These are phyloP conservation scores for Teleiodes luculella DNA, from an alignment of 2,888 invertebrate genomes.

Conservation along the genomic window DNA sequence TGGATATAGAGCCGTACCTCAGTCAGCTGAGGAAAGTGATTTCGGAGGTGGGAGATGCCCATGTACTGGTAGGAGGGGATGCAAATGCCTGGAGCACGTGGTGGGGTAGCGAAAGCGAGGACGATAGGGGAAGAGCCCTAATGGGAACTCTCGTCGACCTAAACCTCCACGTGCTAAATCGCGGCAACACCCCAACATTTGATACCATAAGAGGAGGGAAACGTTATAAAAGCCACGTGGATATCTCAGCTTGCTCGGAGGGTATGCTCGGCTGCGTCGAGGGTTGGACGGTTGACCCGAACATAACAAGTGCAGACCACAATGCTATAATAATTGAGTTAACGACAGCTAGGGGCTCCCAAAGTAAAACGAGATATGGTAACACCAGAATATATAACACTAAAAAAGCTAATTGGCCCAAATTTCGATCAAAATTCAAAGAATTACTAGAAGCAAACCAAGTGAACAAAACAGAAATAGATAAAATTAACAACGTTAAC, in stretches of 20 bases:
- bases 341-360: too few relatives aligned
- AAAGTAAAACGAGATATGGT: too few relatives aligned
- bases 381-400: slow-evolving; percentile 1
- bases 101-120: slow-evolving; percentile 14
- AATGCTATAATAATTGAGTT: not conserved
- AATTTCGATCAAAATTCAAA: not conserved
- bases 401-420: slow-evolving; percentile 13
- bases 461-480: too few relatives aligned
- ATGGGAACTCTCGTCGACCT: slow-evolving; percentile 2
- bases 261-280: not conserved
- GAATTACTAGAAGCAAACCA: not conserved
- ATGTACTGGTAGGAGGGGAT: slow-evolving; percentile 18
- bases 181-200: slow-evolving; percentile 1
- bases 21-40: not conserved
- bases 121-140: slow-evolving; percentile 3
- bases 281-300: slow-evolving; percentile 2
- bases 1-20: slow-evolving; percentile 12
- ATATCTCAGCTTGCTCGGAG: slow-evolving; percentile 5
- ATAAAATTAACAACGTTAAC: not conserved
- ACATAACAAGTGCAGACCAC: slow-evolving; percentile 14
- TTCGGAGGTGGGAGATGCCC: too few relatives aligned
- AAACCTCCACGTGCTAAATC: not conserved
- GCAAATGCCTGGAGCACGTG: slow-evolving; percentile 17
- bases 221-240: not conserved
- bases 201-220: slow-evolving; percentile 1